Percentiles rank a stretch among this genome's conserved stretches.
Conservation (phyloP, 2,797 vertebrate species). For the Gila robusta region DNA sequence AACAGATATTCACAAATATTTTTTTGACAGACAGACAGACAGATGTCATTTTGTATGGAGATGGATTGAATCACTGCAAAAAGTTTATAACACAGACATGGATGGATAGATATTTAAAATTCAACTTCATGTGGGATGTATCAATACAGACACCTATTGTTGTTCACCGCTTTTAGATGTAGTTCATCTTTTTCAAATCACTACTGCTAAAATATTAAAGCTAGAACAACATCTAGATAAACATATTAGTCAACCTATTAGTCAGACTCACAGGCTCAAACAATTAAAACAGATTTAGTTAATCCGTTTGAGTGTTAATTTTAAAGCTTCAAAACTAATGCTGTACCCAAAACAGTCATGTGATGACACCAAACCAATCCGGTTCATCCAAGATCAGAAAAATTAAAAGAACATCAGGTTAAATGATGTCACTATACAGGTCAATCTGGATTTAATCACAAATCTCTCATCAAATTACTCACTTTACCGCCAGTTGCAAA, state of each 20-base stretch:
- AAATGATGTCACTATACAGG: neutral
- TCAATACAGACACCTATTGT: too few relatives aligned
- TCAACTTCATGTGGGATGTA: too few relatives aligned
- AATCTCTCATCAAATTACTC: neutral
- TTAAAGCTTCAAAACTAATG: neutral
- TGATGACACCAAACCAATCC: neutral
- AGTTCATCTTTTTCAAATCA: neutral
- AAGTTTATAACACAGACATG: too few relatives aligned
- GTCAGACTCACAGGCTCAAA: neutral
- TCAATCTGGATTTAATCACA: neutral
- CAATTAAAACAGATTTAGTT: neutral
- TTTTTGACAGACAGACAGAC: too few relatives aligned
- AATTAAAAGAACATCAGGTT: neutral
- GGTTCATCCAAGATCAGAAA: neutral
- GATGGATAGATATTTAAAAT: too few relatives aligned
- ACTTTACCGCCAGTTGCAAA: neutral
- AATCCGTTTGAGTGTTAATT: neutral
- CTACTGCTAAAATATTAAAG: neutral
- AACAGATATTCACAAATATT: too few relatives aligned
- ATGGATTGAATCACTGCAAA: too few relatives aligned
- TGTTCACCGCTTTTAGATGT: too few relatives aligned
- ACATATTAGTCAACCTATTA: neutral
- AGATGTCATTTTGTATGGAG: too few relatives aligned
- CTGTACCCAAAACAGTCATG: too few relatives aligned
- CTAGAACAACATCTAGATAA: neutral